A percentile compares a stretch with the other conserved stretches of the same genome.
These are phyloP conservation scores for Aphyosemion australe DNA, from an alignment of 2,113 vertebrate species.

Conservation along the genomic window DNA sequence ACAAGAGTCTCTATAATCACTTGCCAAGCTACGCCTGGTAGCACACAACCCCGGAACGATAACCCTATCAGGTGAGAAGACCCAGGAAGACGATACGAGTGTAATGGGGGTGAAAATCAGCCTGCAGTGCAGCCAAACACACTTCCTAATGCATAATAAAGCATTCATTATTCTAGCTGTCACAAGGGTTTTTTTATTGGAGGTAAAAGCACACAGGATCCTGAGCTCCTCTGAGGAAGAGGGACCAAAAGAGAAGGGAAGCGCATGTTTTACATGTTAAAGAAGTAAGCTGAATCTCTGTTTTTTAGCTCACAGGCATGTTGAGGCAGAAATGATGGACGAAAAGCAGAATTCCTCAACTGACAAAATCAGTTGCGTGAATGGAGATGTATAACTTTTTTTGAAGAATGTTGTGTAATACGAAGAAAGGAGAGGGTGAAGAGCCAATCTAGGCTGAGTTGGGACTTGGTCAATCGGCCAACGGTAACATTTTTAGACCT, in stretches of 20 bases:
- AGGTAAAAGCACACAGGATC: conserved; percentile 58
- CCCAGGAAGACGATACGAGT: conserved; percentile 57
- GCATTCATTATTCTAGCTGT: conserved; percentile 58
- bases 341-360: neutral
- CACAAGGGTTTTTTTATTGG: conserved; percentile 35
- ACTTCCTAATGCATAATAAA: conserved; percentile 65
- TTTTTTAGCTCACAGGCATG: conserved; percentile 6
- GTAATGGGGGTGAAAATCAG: conserved; percentile 63
- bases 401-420: neutral
- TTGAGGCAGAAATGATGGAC: neutral
- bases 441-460: neutral
- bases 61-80: conserved; percentile 59
- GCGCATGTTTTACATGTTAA: conserved; percentile 18
- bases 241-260: neutral
- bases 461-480: too few species aligned
- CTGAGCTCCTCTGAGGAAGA: conserved; percentile 41
- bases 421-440: neutral
- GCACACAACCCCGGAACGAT: conserved; percentile 40
- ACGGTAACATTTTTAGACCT: neutral
- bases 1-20: conserved; percentile 40
- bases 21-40: conserved; percentile 51
- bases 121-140: conserved; percentile 51
- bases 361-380: neutral
- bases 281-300: neutral
- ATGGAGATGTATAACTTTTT: too few species aligned